Conservation (phyloP, 2,888 invertebrate genomes). For the Orthonevra nobilis region DNA sequence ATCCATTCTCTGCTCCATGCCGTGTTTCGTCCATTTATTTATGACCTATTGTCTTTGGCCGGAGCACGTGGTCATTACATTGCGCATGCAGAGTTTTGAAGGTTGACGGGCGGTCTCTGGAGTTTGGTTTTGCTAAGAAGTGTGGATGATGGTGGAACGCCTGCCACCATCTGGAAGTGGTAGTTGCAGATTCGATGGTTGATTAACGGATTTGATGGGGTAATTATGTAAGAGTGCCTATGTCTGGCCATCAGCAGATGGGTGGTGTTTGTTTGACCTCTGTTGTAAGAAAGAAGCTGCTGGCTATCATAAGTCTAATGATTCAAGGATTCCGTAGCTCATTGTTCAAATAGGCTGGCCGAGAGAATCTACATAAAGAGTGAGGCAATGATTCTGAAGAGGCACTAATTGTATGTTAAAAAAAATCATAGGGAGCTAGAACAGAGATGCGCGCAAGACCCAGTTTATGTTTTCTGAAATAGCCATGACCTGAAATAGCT, state of each 20-base stretch:
- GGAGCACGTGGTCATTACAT: constrained; percentile 66
- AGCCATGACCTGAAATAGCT: too few relatives aligned
- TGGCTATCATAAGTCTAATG: too few relatives aligned
- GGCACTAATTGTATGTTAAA: too few relatives aligned
- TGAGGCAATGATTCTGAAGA: too few relatives aligned
- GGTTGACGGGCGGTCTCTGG: constrained; percentile 51
- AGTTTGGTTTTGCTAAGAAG: constrained; percentile 21
- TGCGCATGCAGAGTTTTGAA: constrained; percentile 44
- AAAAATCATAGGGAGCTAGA: too few relatives aligned
- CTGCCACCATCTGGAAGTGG: constrained; percentile 35
- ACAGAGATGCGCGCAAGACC: too few relatives aligned
- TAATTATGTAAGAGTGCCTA: too few relatives aligned
- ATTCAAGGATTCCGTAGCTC: constrained; percentile 17
- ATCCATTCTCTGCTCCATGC: too few relatives aligned
- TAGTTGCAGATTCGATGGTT: constrained; percentile 41
- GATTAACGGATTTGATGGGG: constrained; percentile 62
- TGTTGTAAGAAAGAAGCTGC: constrained; percentile 14
- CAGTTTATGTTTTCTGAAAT: too few relatives aligned
- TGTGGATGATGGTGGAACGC: constrained; percentile 45
- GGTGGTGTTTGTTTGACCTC: background rate
- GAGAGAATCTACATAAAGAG: too few relatives aligned
- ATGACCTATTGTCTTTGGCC: constrained; percentile 43
- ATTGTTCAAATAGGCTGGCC: background rate
- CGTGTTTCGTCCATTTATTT: too few relatives aligned
- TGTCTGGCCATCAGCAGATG: constrained; percentile 3